Conservation (phyloP, 2,113 vertebrate species). For the Xenus cinereus region DNA sequence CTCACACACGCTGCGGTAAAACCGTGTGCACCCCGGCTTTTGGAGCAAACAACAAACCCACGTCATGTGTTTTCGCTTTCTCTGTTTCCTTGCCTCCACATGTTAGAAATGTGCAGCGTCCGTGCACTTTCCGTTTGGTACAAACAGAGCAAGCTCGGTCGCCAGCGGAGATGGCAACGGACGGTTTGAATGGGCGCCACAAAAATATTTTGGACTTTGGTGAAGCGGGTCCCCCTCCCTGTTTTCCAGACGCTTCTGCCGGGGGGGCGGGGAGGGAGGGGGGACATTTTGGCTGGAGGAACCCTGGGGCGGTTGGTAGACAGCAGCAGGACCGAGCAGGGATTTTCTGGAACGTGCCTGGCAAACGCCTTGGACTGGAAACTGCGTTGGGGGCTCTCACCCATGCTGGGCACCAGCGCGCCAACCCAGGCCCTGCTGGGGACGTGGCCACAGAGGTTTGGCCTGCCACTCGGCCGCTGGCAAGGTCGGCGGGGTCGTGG, state of each 20-base stretch:
- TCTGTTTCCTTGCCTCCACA: slow-evolving; percentile 50
- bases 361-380: background rate
- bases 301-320: background rate
- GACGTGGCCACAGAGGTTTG: background rate
- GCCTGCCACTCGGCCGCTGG: rapidly evolving
- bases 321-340: background rate
- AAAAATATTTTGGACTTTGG: background rate
- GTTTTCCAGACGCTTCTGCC: background rate
- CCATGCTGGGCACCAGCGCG: background rate
- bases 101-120: background rate
- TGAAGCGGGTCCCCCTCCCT: background rate
- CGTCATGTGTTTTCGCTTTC: slow-evolving; percentile 62
- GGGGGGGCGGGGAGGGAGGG: background rate
- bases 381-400: background rate
- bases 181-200: background rate
- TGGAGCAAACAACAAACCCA: slow-evolving; percentile 59
- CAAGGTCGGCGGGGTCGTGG: background rate
- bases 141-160: background rate
- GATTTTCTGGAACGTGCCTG: background rate
- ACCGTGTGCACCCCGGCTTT: background rate
- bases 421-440: background rate
- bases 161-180: background rate
- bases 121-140: slow-evolving; percentile 9
- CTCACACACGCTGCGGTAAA: background rate
- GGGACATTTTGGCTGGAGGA: background rate